Evolutionary conservation across 2,888 invertebrate genomes (phyloP).

Genomic region (Torymus aiolomorphi): DNA sequence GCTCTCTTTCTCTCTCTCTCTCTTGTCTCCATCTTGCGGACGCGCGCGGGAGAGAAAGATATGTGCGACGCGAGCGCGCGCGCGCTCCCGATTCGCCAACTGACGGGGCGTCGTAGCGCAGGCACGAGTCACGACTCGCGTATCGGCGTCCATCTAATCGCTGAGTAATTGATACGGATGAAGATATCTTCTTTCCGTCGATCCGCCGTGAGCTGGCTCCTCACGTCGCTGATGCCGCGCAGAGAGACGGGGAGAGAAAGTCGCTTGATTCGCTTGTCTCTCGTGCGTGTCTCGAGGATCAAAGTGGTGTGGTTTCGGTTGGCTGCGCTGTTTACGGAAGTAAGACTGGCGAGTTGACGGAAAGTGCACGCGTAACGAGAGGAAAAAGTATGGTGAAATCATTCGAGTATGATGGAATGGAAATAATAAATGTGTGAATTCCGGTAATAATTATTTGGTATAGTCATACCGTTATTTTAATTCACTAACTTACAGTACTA

Average conservation of each 20-base stretch:
- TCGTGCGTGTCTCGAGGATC: neutral
- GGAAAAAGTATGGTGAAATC: no score
- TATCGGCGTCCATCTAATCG: constrained; percentile 74
- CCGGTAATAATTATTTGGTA: no score
- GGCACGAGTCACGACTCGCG: constrained; percentile 57
- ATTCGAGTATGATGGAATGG: no score
- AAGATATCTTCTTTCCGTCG: constrained; percentile 68
- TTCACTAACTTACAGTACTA: no score
- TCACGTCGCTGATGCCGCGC: neutral
- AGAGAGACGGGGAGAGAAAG: constrained; percentile 13
- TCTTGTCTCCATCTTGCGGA: constrained; percentile 55
- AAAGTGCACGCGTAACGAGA: no score
- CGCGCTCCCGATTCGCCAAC: constrained; percentile 25
- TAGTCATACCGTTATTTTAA: no score
- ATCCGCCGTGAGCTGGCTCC: neutral
- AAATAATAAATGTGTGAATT: no score
- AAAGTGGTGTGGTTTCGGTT: no score
- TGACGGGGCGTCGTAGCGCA: constrained; percentile 30
- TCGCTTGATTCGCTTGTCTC: constrained; percentile 26
- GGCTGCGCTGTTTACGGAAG: no score
- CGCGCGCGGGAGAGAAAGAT: constrained; percentile 38
- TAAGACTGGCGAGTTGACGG: no score
- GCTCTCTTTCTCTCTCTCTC: constrained; percentile 58
- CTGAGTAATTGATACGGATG: constrained; percentile 75
- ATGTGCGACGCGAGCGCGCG: neutral